Conservation (phyloP, 2,888 invertebrate species). For the Eupithecia centaureata region DNA sequence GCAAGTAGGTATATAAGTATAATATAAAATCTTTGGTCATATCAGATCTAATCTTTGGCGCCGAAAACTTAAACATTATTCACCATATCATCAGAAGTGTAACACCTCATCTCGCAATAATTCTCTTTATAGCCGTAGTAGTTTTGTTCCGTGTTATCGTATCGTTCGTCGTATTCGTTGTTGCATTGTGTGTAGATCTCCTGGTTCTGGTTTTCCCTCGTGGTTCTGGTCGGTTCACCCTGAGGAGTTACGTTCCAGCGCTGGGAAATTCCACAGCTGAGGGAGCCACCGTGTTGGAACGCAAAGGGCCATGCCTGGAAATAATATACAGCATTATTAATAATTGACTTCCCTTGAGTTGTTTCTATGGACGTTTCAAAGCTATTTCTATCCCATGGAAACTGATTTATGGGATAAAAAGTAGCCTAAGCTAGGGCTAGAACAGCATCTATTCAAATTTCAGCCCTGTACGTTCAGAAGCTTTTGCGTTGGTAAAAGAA, state of each 20-base stretch:
- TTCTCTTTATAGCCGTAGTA: conserved; percentile 76
- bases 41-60: background rate
- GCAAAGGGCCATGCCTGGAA: conserved; percentile 93
- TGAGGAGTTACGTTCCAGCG: conserved; percentile 71
- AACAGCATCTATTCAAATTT: no score
- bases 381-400: no score
- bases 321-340: background rate
- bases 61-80: conserved; percentile 54
- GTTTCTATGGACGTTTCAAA: no score
- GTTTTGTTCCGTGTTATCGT: conserved; percentile 63
- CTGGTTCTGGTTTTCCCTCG: conserved; percentile 47
- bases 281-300: conserved; percentile 86
- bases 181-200: conserved; percentile 64
- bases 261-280: conserved; percentile 76
- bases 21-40: conserved; percentile 6
- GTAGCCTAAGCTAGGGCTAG: no score
- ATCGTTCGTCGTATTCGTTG: conserved; percentile 73
- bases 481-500: no score
- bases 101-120: conserved; percentile 72
- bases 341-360: no score
- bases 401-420: no score
- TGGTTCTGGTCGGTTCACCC: conserved; percentile 44
- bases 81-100: conserved; percentile 65
- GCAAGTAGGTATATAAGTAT: background rate
- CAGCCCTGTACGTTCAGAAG: no score